Base-by-base conservation (phyloP, 2,113 vertebrate species). In the Lampris incognitus region DNA sequence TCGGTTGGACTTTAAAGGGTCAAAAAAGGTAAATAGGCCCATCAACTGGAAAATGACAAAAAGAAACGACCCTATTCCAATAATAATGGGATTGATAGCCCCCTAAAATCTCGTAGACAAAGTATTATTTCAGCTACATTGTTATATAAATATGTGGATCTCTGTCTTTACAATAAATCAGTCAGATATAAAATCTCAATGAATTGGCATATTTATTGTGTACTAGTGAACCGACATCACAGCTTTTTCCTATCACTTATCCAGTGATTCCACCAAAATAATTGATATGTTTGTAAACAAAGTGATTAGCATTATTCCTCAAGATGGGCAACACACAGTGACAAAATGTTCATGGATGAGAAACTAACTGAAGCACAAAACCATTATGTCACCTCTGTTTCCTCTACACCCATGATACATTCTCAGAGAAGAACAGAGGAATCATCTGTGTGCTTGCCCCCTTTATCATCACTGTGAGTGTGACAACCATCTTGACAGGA, bases 401-500 rank as follows among this genome's bases (percentile, higher is more conserved):
- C 80, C 84, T 81, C 50, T 68, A 10, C 50, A 65, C 50, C 68
- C 69, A 86, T 73, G 82, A 85, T 77, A 79, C 74, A 63, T 78
- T 52, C 71, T 72, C 76, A 85, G 55, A 84, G 11, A 55, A 51
- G 49, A 8, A 74, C 73, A 89, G 86, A 87, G 86, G 85, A 91
- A 88, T 87, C 79, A 84, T 90, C 87, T 85, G 87, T 75, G 76
- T 60, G 62, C 56, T 36, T 13, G 46, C 64, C 79, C 66, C 79
- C 76, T 68, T 66, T 24, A 24, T 13, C 70, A 79, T 59, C 24
- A 52, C 54, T 82, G 66, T 76, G 85, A 67, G 82, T 65, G 60
- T 76, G 72, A 77, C 69, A 78, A 69, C 72, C 71, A 82, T 89
- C 82, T 90, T 83, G 57, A 78, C 90, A 91, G 92, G 91, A 93